Base-by-base conservation (phyloP, 2,888 invertebrate genomes). In the Oasisia sp. region DNA sequence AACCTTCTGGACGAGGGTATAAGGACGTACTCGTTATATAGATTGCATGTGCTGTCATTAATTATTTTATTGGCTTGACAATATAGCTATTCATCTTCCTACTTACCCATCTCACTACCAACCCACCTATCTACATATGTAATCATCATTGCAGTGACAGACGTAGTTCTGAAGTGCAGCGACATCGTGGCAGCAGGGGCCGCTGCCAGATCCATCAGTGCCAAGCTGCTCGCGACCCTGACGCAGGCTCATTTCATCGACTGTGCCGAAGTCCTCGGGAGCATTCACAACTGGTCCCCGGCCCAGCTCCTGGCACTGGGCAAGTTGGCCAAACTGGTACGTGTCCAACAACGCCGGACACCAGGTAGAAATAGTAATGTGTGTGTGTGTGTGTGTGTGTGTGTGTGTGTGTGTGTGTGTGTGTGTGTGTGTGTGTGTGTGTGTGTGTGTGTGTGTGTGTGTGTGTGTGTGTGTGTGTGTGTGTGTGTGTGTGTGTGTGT, bases 401-500 rank as follows among this genome's bases (percentile, higher is more conserved):
- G 50, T 92, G 89, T 91, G 32, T 91, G 92, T 92, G 45, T 91
- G 89, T 91, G 89, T 92, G 91, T 91, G 89, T 89, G 92, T 1
- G 44, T 89, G 92, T 92, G 32, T 89, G 89, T 91, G 89, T 91
- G 92, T 89, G 89, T 89, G 89, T 91, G 89, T 91, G 91, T 89
- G 89, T 91, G 92, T 91, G 89, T 89, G 89, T 92, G 89, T 91
- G 89, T 92, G 91, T 89, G 89, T 92, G 50, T 92, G 89, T 91
- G 32, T 92, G 89, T 91, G 56, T 91, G 32, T 92, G 74, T 56
- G 91, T 91, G 89, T 91, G 91, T 92, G 44, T 74, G 91, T 92
- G 44, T 91, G 92, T 92, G 89, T 91, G 92, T 92, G 89, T 91
- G 92, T 92, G 89, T 91, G 92, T 92, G 58, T 74, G 91, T 58